These are phyloP conservation scores for Zosterops hypoxanthus DNA, from an alignment of 2,113 vertebrate species.

Conservation along the genomic window DNA sequence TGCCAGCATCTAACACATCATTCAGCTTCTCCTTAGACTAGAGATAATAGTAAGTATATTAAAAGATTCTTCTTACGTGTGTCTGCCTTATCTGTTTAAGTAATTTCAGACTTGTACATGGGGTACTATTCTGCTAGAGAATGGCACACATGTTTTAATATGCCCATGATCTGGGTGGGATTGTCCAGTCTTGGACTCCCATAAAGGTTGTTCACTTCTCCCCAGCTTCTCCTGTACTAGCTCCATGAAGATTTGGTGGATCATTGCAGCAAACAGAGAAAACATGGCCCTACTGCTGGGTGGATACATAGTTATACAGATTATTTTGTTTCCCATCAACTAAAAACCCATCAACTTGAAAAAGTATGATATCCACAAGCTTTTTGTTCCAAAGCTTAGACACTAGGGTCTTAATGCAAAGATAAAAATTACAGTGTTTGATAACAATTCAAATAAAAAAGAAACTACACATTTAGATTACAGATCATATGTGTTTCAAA, in stretches of 20 bases:
- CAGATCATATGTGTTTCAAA: neutral
- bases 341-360: neutral
- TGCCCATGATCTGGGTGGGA: accelerated
- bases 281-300: neutral
- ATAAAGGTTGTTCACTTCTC: neutral
- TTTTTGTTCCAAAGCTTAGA: neutral
- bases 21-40: neutral
- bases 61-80: neutral
- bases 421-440: neutral
- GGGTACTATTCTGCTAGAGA: neutral
- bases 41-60: neutral
- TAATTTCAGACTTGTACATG: neutral
- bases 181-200: neutral
- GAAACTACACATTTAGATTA: neutral
- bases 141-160: neutral
- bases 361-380: neutral
- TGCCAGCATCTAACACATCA: neutral
- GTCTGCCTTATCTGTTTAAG: neutral
- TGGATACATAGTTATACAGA: neutral
- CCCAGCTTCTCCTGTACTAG: neutral
- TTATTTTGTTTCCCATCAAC: neutral
- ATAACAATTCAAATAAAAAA: neutral
- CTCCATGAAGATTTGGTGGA: neutral
- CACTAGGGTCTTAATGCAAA: neutral
- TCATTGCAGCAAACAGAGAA: neutral